Conservation (phyloP, 37 sponge, comb jelly and placozoan species). For the Petrosia ficiformis region DNA sequence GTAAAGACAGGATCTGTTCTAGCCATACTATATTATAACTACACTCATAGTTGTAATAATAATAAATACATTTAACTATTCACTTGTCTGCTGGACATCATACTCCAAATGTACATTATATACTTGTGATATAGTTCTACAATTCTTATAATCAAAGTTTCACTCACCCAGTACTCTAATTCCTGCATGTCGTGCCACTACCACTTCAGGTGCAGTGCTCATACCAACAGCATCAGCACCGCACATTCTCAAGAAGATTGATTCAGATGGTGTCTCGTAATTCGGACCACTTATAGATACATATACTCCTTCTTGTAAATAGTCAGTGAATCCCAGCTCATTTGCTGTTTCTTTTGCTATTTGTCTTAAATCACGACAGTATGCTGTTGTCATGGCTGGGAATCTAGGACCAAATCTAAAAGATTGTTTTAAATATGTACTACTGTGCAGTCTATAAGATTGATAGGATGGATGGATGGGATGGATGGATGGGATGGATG, state of each 20-base stretch:
- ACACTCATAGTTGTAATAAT: too few species aligned
- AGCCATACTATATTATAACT: too few species aligned
- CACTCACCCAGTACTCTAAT: slow-evolving; percentile 89
- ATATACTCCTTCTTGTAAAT: slow-evolving; percentile 81
- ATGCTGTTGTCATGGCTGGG: slow-evolving; percentile 68
- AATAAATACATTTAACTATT: too few species aligned
- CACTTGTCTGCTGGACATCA: too few species aligned
- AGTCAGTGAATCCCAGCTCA: slow-evolving; percentile 64
- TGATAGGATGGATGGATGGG: too few species aligned
- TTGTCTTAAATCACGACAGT: slow-evolving; percentile 69
- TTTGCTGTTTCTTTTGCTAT: slow-evolving; percentile 51
- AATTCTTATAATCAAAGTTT: too few species aligned
- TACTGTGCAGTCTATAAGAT: too few species aligned
- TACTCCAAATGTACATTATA: too few species aligned
- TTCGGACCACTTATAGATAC: slow-evolving; percentile 80
- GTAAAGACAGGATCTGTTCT: too few species aligned
- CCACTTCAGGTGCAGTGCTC: slow-evolving; percentile 97
- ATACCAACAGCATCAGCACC: slow-evolving; percentile 97
- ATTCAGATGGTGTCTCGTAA: slow-evolving; percentile 94
- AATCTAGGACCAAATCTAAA: slow-evolving; percentile 84
- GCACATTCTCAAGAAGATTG: slow-evolving; percentile 49
- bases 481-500: too few species aligned
- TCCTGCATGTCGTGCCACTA: slow-evolving; percentile 89
- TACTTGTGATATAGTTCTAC: too few species aligned
- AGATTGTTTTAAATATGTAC: neutral